Base-by-base conservation (phyloP, 2,888 invertebrate genomes). In the Saturnia japonica region DNA sequence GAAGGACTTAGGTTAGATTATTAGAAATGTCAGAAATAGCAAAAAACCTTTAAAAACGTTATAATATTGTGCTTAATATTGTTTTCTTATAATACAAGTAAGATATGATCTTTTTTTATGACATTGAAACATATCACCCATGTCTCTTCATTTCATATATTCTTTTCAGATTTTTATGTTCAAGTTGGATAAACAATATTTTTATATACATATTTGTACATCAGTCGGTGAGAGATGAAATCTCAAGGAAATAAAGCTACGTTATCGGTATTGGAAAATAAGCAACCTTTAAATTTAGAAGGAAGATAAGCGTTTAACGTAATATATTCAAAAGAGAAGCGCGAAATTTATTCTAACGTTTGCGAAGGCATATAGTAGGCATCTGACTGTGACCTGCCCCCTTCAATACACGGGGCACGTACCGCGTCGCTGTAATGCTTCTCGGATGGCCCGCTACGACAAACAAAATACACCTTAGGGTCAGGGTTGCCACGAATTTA, bases 371-470 rank as follows among this genome's bases (percentile, higher is more conserved):
- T 34, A 28, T 54, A 51, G 72, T 71, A 64, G 74, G 72, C 72
- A 47, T 19, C 72, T 71, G 70, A 74, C 70, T 62, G 34, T 72
- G 71, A 73, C 74, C 28, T 60, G 19, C 11, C 57, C 57, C 57
- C 70, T 73, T 76, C 72, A 74, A 73, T 73, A 87, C 85, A 85
- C 87, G 68, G 72, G 76, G 78, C 88, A 88, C 88, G 86, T 88
- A 76, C 74, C 74, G 69, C 84, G n/a, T 64, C 40, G 82, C 81
- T 80, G 82, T 86, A 85, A 86, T 84, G 85, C 84, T 82, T 78
- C 81, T 80, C 77, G 76, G 76, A 80, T 80, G 79, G 82, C 80
- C 82, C 82, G 87, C 87, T 86, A 81, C 80, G 85, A 85, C 86
- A 85, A 86, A 86, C 85, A 85, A 86, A 87, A 86, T 84, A 85